Evolutionary conservation across 2,113 vertebrate species (phyloP).

Genomic region (Oenanthe melanoleuca): DNA sequence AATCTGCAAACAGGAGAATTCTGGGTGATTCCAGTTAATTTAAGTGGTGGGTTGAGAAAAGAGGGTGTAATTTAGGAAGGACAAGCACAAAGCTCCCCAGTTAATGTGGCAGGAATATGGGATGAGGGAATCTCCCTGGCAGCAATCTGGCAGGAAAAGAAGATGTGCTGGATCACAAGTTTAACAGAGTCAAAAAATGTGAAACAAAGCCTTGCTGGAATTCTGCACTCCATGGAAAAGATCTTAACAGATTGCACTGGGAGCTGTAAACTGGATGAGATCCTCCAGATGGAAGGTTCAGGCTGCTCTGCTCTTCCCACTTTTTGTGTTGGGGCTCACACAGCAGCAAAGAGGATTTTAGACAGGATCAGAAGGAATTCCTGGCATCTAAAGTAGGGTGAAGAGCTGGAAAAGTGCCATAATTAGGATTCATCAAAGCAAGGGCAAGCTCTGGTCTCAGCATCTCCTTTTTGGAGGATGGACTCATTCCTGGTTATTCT

Average conservation of each 20-base stretch:
- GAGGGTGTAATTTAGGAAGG: not conserved
- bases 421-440: not conserved
- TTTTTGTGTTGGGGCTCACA: not conserved
- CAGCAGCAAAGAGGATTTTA: not conserved
- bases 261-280: not conserved
- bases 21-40: not conserved
- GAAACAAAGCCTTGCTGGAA: not conserved
- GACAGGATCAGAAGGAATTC: not conserved
- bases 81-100: not conserved
- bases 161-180: not conserved
- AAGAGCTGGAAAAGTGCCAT: not conserved
- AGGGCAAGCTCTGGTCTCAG: not conserved
- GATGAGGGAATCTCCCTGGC: not conserved
- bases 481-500: not conserved
- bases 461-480: not conserved
- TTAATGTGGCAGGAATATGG: not conserved
- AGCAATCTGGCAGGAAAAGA: not conserved
- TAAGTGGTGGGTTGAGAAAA: not conserved
- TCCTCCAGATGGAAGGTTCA: not conserved
- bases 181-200: not conserved
- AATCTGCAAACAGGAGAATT: not conserved
- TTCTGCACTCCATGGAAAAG: not conserved
- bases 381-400: not conserved
- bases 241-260: not conserved
- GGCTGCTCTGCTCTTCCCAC: not conserved